Base-by-base conservation (phyloP, 2,888 invertebrate genomes). In the Quadriops clusia region DNA sequence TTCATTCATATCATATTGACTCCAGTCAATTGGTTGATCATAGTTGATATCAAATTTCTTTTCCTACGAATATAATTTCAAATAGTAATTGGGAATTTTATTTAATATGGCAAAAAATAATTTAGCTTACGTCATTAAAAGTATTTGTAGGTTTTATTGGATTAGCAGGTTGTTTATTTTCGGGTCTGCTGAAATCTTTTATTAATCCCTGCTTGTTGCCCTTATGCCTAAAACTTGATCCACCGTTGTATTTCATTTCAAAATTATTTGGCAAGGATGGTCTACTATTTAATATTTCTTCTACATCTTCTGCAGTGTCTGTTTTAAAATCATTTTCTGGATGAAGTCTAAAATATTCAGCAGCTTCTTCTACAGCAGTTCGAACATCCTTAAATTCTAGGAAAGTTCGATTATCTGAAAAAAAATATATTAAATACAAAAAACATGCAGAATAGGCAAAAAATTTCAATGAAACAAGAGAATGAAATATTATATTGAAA, bases 141-240 rank as follows among this genome's bases (percentile, higher is more conserved):
- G n/a, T n/a, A n/a, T n/a, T n/a, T n/a, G n/a, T n/a, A n/a, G n/a
- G n/a, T n/a, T n/a, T n/a, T n/a, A n/a, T n/a, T n/a, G n/a, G n/a
- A n/a, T n/a, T n/a, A n/a, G n/a, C n/a, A n/a, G n/a, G n/a, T n/a
- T n/a, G n/a, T n/a, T n/a, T n/a, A n/a, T n/a, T n/a, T 28, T 30
- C 32, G 9, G 21, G 20, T 11, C 36, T 40, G 17, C 27, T 45
- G 35, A 45, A 55, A 35, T 53, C 50, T 34, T 54, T 54, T 4
- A 54, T 36, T 12, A 53, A 44, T 9, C 51, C 52, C 33, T 45
- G 41, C 25, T 48, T 46, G 27, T 48, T 42, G 21, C 52, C 52
- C n/a, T n/a, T n/a, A n/a, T n/a, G 59, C 17, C 59, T 42, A 39
- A 60, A 61, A 43, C 43, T 55, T 0, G 47, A 42, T 6, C 38